These are phyloP conservation scores for Pollenia labialis DNA, from an alignment of 2,888 invertebrate genomes.

Conservation along the genomic window DNA sequence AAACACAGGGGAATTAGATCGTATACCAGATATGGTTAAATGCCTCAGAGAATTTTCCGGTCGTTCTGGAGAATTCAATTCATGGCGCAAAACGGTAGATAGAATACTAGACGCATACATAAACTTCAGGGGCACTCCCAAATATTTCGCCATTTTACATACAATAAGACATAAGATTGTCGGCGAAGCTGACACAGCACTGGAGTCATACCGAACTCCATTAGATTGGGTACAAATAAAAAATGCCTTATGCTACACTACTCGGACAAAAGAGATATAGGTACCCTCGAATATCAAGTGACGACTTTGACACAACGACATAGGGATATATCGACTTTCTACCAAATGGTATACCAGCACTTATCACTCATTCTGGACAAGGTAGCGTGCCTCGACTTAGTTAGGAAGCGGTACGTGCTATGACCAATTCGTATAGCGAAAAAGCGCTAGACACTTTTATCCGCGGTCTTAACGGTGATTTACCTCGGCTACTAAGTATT, in stretches of 20 bases:
- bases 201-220: background rate
- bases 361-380: slow-evolving; percentile 28
- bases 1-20: background rate
- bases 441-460: too few relatives aligned
- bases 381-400: slow-evolving; percentile 14
- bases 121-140: background rate
- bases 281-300: slow-evolving; percentile 39
- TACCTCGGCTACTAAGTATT: too few relatives aligned
- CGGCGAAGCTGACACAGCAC: background rate
- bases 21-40: background rate
- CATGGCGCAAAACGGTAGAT: background rate
- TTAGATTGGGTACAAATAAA: background rate
- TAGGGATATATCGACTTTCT: background rate
- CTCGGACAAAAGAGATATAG: slow-evolving; percentile 4
- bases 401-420: background rate
- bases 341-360: slow-evolving; percentile 23
- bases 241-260: slow-evolving; percentile 6
- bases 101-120: background rate
- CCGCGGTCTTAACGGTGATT: too few relatives aligned
- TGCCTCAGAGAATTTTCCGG: background rate
- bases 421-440: background rate
- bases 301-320: slow-evolving; percentile 2
- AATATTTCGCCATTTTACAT: background rate
- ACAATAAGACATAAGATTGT: background rate
- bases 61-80: too few relatives aligned